A percentile compares a stretch with the other conserved stretches of the same genome.
These are phyloP conservation scores for Odontamblyopus lacepedii DNA, from an alignment of 2,797 vertebrate genomes.

Conservation along the genomic window DNA sequence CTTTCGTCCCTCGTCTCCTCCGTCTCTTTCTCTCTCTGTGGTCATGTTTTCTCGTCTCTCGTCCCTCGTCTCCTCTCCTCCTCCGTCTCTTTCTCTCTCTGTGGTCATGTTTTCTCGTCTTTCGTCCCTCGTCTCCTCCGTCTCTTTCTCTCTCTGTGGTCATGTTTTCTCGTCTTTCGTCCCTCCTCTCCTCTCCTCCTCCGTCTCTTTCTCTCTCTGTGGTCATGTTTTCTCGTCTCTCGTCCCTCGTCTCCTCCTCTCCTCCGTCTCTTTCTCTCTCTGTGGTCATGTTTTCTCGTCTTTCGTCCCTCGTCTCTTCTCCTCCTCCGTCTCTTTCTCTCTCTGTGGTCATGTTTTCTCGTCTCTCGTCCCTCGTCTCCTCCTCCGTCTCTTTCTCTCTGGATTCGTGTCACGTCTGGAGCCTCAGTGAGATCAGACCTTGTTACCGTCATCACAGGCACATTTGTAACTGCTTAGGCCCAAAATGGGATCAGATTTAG, in stretches of 20 bases:
- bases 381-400: background rate
- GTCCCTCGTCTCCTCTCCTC: background rate
- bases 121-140: background rate
- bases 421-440: conserved; percentile 92
- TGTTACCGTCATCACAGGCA: conserved; percentile 96
- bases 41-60: too few relatives aligned
- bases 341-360: too few relatives aligned
- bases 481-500: conserved; percentile 92
- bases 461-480: conserved; percentile 92
- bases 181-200: background rate
- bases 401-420: conserved; percentile 70
- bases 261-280: background rate
- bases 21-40: background rate
- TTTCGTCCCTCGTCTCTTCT: background rate
- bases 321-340: background rate
- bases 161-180: background rate
- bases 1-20: too few relatives aligned
- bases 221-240: too few relatives aligned
- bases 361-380: too few relatives aligned
- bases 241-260: background rate
- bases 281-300: too few relatives aligned
- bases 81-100: too few relatives aligned
- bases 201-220: background rate
- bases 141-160: background rate
- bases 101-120: too few relatives aligned